These are phyloP conservation scores for Fragum sueziense DNA, from an alignment of 2,888 invertebrate genomes.

Conservation along the genomic window DNA sequence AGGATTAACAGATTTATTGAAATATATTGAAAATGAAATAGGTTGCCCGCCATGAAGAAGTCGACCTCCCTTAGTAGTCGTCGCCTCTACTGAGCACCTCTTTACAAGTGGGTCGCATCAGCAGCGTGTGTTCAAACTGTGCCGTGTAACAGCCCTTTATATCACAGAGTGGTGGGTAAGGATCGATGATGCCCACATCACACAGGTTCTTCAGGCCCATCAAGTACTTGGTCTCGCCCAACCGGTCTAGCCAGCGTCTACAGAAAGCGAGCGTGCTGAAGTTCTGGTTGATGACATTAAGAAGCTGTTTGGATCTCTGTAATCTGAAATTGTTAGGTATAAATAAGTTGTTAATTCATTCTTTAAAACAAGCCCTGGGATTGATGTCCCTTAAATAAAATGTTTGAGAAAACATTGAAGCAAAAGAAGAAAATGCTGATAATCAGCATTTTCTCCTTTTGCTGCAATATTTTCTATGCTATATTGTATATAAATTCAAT, in stretches of 20 bases:
- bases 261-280: slow-evolving; percentile 99
- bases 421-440: too few relatives aligned
- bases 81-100: slow-evolving; percentile 98
- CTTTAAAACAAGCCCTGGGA: too few relatives aligned
- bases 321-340: slow-evolving; percentile 86
- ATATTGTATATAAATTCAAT: too few relatives aligned
- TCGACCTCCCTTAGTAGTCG: too few relatives aligned
- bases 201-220: slow-evolving; percentile 99
- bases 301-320: slow-evolving; percentile 94
- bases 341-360: too few relatives aligned
- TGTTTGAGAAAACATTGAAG: too few relatives aligned
- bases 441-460: too few relatives aligned
- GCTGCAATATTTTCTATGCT: too few relatives aligned
- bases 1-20: too few relatives aligned
- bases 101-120: slow-evolving; percentile 98
- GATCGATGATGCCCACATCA: slow-evolving; percentile 98
- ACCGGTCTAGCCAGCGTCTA: slow-evolving; percentile 98
- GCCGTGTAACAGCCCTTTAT: slow-evolving; percentile 98
- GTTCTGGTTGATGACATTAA: slow-evolving; percentile 96
- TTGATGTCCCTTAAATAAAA: too few relatives aligned
- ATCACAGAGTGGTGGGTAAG: slow-evolving; percentile 99
- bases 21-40: too few relatives aligned
- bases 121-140: slow-evolving; percentile 99
- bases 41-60: too few relatives aligned
- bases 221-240: slow-evolving; percentile 98